phyloP scores from a whole-genome alignment of 2,113 vertebrate genomes.

The Chionis minor region DNA sequence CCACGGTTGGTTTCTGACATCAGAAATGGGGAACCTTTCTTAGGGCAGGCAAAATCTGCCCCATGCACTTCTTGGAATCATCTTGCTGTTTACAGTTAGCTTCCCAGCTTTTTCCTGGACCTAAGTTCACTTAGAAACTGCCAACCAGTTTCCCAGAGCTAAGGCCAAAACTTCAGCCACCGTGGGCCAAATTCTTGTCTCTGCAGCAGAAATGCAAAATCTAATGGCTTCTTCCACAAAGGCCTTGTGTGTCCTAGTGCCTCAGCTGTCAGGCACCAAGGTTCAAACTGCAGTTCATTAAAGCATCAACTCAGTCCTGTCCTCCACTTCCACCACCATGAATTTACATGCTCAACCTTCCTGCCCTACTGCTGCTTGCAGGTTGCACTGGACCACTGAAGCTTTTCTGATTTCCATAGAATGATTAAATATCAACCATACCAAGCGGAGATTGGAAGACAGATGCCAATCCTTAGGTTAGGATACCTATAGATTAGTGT shows the following conservation, averaged over 20 bases:
- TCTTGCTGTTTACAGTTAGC: not conserved
- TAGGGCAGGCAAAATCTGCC: not conserved
- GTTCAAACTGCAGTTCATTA: not conserved
- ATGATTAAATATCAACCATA: not conserved
- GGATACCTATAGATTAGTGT: not conserved
- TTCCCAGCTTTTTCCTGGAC: not conserved
- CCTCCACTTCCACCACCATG: not conserved
- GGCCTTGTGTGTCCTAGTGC: not conserved
- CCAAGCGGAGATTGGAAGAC: not conserved
- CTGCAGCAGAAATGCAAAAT: not conserved
- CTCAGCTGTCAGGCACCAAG: not conserved
- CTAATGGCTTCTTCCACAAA: not conserved
- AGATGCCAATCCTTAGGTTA: not conserved
- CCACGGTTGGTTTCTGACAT: not conserved
- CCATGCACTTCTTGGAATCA: fast-evolving
- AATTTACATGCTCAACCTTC: not conserved
- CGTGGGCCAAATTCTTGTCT: not conserved
- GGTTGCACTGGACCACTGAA: not conserved
- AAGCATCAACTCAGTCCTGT: not conserved
- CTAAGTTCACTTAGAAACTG: not conserved
- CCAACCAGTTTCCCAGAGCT: not conserved
- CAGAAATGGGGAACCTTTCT: not conserved
- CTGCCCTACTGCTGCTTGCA: not conserved
- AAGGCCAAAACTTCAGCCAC: not conserved
- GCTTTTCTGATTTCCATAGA: not conserved